Base-by-base conservation (phyloP, 2,797 vertebrate genomes). In the Amblyopsis hoosieri region DNA sequence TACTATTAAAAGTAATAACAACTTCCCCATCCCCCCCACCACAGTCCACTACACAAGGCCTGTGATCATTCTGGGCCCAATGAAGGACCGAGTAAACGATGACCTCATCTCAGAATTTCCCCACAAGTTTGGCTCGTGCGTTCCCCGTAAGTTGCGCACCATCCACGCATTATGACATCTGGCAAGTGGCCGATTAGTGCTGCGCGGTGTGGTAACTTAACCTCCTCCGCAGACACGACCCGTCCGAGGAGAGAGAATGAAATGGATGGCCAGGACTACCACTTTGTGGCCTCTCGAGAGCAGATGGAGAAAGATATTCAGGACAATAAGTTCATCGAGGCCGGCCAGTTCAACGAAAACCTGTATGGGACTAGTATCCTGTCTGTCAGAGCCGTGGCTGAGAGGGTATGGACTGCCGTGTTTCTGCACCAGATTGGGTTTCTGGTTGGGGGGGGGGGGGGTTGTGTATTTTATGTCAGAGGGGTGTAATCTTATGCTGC, bases 261-360 rank as follows among this genome's bases (percentile, higher is more conserved):
- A 84, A 94, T 99, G 67, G 97, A 99, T 0, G 98, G 97, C 0
- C 97, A 99, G 80, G 98, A 99, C 83, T 99, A 99, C 74, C 97
- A 99, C 89, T 99, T 99, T 12, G 96, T 99, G 14, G 90, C 57
- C 1, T 99, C 98, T 2, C 93, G 97, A 23, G 97, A 99, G 62
- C 96, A 99, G 83, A 99, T 99, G 98, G 98, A 99, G 90, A 99
- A 98, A 60, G 98, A 99, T 79, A 99, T 99, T 86, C 98, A 99
- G 90, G 98, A 98, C 83, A 98, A 98, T 89, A 99, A 99, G 85
- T 99, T 99, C 80, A 99, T 99, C 2, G 98, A 99, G 84, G 98
- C 97, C 0, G 98, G 98, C 62, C 97, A 99, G 88, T 99, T 98
- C 89, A 99, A 99, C 0, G 97, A 99, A 87, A 99, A 99, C 72